Percentiles rank a stretch among this genome's conserved stretches.
Evolutionary conservation across 2,888 invertebrate species (phyloP).

Genomic region (Synanthedon tipuliformis): DNA sequence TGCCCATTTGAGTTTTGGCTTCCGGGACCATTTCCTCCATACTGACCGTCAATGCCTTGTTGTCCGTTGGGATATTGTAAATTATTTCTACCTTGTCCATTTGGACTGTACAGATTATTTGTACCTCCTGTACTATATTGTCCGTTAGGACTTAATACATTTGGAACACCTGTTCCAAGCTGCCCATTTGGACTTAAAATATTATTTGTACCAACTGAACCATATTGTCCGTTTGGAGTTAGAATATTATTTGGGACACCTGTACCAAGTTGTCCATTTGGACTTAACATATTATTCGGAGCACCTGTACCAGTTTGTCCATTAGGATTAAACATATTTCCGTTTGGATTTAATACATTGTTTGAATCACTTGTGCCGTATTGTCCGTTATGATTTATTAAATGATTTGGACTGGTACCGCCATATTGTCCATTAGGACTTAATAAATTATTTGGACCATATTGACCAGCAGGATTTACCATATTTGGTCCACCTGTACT

Average conservation of each 20-base stretch:
- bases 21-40: constrained; percentile 4
- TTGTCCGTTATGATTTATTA: background rate
- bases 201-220: background rate
- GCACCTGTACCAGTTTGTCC: background rate
- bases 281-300: background rate
- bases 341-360: background rate
- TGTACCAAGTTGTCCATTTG: background rate
- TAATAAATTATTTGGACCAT: background rate
- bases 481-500: background rate
- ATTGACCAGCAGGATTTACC: background rate
- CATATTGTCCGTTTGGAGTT: constrained; percentile 1
- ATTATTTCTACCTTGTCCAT: constrained; percentile 1
- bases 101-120: constrained; percentile 2
- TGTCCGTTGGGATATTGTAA: constrained; percentile 2
- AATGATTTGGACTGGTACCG: no score
- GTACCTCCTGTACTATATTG: constrained; percentile 5
- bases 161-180: background rate
- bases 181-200: background rate
- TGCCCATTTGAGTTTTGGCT: background rate
- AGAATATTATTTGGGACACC: background rate
- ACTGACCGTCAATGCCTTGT: constrained; percentile 2
- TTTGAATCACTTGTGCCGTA: background rate
- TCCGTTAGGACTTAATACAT: constrained; percentile 1
- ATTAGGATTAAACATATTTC: background rate
- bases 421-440: constrained; percentile 2